phyloP scores from a whole-genome alignment of 2,888 invertebrate species.

The Pseudoips prasinana region DNA sequence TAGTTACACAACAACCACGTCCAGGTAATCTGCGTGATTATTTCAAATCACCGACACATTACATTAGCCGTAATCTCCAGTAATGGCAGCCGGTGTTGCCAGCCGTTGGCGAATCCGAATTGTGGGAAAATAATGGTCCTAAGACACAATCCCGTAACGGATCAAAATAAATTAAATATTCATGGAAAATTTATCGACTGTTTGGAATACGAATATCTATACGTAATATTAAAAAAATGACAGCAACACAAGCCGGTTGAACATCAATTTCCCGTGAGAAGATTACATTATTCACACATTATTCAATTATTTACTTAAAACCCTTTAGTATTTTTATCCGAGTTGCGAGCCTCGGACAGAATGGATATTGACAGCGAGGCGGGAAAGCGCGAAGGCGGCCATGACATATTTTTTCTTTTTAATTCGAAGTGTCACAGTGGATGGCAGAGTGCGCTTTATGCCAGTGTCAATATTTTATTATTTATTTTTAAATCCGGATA shows the following conservation, averaged over 20 bases:
- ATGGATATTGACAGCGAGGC: conserved; percentile 60
- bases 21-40: conserved; percentile 73
- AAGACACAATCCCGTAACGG: conserved; percentile 19
- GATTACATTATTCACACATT: conserved; percentile 40
- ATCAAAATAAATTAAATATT: conserved; percentile 31
- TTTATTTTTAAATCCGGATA: conserved; percentile 21
- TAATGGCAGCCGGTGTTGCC: conserved; percentile 67
- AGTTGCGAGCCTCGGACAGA: conserved; percentile 40
- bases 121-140: conserved; percentile 43
- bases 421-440: conserved; percentile 47
- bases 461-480: conserved; percentile 35
- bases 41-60: conserved; percentile 77
- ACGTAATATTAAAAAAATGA: conserved; percentile 30
- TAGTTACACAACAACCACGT: conserved; percentile 51
- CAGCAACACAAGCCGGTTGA: conserved; percentile 23
- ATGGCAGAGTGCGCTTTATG: conserved; percentile 46
- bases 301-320: conserved; percentile 46
- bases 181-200: conserved; percentile 23
- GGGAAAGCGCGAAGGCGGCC: conserved; percentile 56
- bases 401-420: conserved; percentile 58
- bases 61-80: conserved; percentile 75
- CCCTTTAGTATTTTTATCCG: conserved; percentile 43
- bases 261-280: conserved; percentile 31
- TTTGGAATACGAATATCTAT: conserved; percentile 27
- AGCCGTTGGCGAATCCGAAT: conserved; percentile 43